Base-by-base conservation (phyloP, 2,113 vertebrate species). In the Grammomys dolichurus region DNA sequence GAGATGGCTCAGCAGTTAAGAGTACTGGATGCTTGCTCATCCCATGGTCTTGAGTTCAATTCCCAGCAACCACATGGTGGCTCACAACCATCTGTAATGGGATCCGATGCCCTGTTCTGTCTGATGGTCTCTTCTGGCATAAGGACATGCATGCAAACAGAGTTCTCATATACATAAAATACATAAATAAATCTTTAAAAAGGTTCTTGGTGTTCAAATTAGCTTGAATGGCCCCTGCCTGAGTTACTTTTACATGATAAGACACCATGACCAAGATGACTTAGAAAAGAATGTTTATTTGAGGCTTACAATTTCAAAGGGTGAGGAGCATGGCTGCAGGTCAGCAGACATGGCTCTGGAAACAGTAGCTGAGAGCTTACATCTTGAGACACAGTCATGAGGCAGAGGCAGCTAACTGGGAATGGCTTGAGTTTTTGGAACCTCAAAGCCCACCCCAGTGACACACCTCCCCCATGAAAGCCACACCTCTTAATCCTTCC, bases 151-250 rank as follows among this genome's bases (percentile, higher is more conserved):
- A 69, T 69, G 31, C 67, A 33, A 69, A 69, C 65, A 14, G 65
- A 67, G 67, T 69, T 13, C 13, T 33, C 31, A 69, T 6, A 33
- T 5, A 69, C 13, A 69, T 69, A 69, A 33, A 69, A 33, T 69
- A 33, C 67, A 16, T 69, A 33, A 67, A 67, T 67, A 67, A 69
- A 33, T 69, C 28, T 69, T 69, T 69, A 33, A 69, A 33, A 67
- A 16, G 80, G 90, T 91, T 58, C 77, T 96, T 48, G 60, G 89
- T 72, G 93, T 82, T 94, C 58, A 88, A 51, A 46, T 65, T 22
- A 76, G 43, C 43, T 43, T 11, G 9, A 80, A 46, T 72, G 81
- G 70, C 73, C 73, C 91, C 65, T 22, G 31, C 28, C 58, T 43
- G 14, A 58, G 24, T 43, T 63, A 43, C 26, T 84, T 63, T 63